phyloP scores from a whole-genome alignment of 2,797 vertebrate genomes.

The Bradypodion pumilum region DNA sequence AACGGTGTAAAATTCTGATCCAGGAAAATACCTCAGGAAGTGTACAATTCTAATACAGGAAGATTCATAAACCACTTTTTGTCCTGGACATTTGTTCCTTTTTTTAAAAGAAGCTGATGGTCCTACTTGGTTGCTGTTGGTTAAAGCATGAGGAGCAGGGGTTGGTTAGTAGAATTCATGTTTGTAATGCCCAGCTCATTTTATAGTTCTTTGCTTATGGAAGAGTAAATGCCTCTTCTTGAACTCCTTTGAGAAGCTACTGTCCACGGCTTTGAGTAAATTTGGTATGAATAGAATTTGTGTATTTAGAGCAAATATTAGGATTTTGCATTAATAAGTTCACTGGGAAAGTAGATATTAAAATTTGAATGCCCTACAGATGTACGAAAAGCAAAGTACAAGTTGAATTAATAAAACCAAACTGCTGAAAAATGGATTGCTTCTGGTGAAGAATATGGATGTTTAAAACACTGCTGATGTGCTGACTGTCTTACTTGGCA shows the following conservation, averaged over 20 bases:
- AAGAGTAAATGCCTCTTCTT: background rate
- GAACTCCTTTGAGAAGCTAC: background rate
- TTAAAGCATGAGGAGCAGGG: background rate
- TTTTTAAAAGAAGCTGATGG: background rate
- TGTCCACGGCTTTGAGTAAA: background rate
- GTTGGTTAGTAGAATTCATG: background rate
- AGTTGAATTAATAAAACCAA: background rate
- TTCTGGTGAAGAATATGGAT: background rate
- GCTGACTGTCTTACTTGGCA: background rate
- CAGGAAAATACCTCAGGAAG: background rate
- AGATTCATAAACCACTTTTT: background rate
- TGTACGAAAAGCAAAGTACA: background rate
- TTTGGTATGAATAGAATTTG: background rate
- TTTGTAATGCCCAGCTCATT: conserved; percentile 1
- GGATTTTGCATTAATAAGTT: background rate
- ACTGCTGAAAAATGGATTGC: background rate
- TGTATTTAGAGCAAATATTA: conserved; percentile 19
- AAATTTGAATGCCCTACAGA: background rate
- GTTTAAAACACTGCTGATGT: background rate
- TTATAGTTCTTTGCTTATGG: background rate
- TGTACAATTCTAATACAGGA: background rate
- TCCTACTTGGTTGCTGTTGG: background rate
- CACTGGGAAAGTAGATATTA: background rate
- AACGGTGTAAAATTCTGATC: background rate
- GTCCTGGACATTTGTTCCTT: background rate